Percentiles rank a stretch among this genome's conserved stretches.
Evolutionary conservation across 2,888 invertebrate genomes (phyloP).

Genomic region (Nemotelus pantherinus): DNA sequence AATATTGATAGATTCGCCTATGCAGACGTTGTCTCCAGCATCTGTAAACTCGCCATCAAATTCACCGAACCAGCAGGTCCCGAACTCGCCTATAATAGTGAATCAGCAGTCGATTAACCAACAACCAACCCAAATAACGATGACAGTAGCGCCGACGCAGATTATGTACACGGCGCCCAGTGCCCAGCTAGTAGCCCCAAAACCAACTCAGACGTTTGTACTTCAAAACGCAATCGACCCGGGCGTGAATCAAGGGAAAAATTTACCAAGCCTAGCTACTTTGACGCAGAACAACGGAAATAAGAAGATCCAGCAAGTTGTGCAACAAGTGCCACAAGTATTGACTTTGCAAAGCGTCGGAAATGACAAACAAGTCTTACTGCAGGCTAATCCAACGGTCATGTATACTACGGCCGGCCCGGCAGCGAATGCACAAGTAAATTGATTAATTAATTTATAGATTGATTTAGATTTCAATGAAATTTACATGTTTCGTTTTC

Average conservation of each 20-base stretch:
- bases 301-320: constrained; percentile 54
- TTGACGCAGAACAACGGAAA: constrained; percentile 44
- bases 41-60: background rate
- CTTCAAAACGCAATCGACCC: constrained; percentile 55
- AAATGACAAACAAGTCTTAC: constrained; percentile 67
- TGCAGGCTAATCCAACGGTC: constrained; percentile 72
- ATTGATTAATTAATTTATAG: constrained; percentile 56
- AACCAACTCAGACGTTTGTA: constrained; percentile 54
- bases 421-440: constrained; percentile 54
- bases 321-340: constrained; percentile 57
- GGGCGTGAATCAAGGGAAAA: constrained; percentile 33
- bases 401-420: constrained; percentile 67
- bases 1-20: background rate
- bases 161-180: constrained; percentile 28
- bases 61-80: constrained; percentile 29
- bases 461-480: background rate
- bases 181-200: constrained; percentile 38
- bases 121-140: background rate
- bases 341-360: constrained; percentile 58
- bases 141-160: constrained; percentile 1
- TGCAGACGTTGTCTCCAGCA: constrained; percentile 2
- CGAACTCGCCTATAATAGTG: background rate
- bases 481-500: constrained; percentile 6
- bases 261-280: constrained; percentile 16
- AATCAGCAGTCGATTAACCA: constrained; percentile 1